Percentiles rank a stretch among this genome's conserved stretches.
Conservation (phyloP, 2,888 invertebrate genomes). For the Eilema caniola region DNA sequence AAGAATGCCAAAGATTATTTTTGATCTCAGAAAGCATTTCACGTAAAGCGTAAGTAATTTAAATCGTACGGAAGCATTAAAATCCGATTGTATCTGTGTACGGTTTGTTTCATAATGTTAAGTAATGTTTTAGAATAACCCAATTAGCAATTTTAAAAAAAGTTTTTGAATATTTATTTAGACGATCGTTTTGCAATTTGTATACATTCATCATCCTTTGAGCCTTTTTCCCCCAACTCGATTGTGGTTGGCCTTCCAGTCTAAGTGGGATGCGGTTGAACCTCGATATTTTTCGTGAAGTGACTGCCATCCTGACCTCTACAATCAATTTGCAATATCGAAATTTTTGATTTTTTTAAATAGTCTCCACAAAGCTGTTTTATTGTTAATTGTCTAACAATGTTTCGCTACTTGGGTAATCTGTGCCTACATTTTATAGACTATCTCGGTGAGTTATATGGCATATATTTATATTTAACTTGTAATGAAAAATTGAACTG, state of each 20-base stretch:
- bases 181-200: too few species aligned
- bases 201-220: too few species aligned
- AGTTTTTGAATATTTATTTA: too few species aligned
- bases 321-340: too few species aligned
- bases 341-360: too few species aligned
- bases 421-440: not conserved
- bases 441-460: not conserved
- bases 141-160: not conserved
- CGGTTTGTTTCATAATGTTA: not conserved
- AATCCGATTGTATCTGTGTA: conserved; percentile 37
- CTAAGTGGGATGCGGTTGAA: too few species aligned
- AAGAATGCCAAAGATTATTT: conserved; percentile 49
- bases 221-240: too few species aligned
- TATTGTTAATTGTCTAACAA: not conserved
- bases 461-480: too few species aligned
- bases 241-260: too few species aligned
- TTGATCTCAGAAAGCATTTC: conserved; percentile 54
- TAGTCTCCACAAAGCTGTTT: not conserved
- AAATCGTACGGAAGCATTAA: conserved; percentile 32
- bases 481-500: too few species aligned
- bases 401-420: not conserved
- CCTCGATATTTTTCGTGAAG: too few species aligned
- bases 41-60: conserved; percentile 36
- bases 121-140: not conserved
- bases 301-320: too few species aligned